Evolutionary conservation across 2,797 vertebrate species (phyloP).

Genomic region (Sorex maritimensis): DNA sequence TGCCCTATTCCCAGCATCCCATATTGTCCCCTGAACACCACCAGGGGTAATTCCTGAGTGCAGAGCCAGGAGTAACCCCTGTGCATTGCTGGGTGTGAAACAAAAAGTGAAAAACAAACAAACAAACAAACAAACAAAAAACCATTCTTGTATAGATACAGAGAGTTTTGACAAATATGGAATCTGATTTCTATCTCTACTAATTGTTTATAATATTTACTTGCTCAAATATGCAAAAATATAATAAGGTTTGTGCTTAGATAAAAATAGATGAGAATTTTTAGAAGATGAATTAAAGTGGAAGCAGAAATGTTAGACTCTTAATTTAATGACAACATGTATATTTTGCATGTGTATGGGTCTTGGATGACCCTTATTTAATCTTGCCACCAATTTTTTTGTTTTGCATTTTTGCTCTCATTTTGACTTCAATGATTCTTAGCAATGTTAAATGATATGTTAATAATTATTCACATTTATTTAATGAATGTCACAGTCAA

Average conservation of each 20-base stretch:
- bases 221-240: neutral
- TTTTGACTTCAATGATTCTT: neutral
- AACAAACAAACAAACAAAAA: neutral
- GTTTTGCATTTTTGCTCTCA: neutral
- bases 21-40: no score
- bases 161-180: neutral
- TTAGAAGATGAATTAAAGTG: neutral
- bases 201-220: conserved; percentile 9
- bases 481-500: neutral
- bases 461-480: neutral
- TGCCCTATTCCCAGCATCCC: no score
- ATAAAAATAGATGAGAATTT: neutral
- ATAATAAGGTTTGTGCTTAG: neutral
- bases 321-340: neutral
- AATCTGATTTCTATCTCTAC: neutral
- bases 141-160: neutral
- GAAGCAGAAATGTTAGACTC: neutral
- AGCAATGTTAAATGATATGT: neutral
- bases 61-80: no score
- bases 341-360: neutral
- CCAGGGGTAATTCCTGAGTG: no score
- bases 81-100: no score
- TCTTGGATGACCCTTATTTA: neutral
- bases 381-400: neutral
- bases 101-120: no score